Evolutionary conservation across 2,797 vertebrate species (phyloP).

Genomic region (Babyrousa celebensis): DNA sequence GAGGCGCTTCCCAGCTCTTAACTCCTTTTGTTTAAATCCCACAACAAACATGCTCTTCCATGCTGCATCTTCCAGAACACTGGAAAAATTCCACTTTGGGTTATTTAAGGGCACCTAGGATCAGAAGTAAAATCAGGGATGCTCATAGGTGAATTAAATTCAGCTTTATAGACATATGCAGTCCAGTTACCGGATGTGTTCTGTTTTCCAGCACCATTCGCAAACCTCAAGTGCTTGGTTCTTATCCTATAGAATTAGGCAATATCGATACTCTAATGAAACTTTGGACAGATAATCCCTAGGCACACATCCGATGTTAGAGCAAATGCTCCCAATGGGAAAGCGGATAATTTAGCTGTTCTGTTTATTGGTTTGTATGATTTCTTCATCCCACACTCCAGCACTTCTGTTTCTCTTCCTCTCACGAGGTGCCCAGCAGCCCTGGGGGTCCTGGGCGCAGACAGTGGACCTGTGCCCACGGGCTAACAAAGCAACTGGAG

Average conservation of each 20-base stretch:
- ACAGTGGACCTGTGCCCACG: background rate
- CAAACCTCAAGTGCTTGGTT: background rate
- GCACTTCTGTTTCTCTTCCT: background rate
- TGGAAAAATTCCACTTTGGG: background rate
- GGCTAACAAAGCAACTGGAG: background rate
- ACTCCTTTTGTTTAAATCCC: background rate
- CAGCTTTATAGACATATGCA: background rate
- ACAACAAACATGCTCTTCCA: background rate
- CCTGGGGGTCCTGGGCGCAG: background rate
- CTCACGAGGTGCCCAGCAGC: background rate
- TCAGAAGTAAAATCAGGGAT: background rate
- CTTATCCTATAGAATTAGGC: background rate
- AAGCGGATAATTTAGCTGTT: background rate
- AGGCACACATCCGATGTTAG: background rate
- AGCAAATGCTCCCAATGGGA: background rate
- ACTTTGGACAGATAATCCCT: background rate
- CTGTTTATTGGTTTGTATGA: background rate
- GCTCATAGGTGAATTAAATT: background rate
- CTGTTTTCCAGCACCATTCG: too few relatives aligned
- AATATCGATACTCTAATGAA: background rate
- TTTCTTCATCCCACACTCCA: background rate
- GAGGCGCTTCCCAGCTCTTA: background rate
- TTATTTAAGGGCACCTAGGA: background rate
- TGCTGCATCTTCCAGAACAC: background rate
- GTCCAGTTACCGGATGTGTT: too few relatives aligned